These are phyloP conservation scores for Phasia obesa DNA, from an alignment of 2,888 invertebrate species.

Conservation along the genomic window DNA sequence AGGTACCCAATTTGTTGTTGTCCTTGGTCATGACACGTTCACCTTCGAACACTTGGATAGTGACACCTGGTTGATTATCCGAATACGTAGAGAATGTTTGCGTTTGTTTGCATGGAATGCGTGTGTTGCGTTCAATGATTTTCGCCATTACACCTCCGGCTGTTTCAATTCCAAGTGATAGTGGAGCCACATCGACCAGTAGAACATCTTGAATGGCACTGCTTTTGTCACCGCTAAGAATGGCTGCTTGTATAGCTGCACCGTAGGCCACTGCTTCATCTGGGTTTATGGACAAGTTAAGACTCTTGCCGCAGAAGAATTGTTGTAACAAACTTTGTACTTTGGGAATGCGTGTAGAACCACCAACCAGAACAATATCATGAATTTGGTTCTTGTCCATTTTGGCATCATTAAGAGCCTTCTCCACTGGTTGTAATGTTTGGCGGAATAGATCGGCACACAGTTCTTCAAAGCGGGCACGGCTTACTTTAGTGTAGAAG, in stretches of 20 bases:
- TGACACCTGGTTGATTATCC: slow-evolving; percentile 90
- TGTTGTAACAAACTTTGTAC: slow-evolving; percentile 89
- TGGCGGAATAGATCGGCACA: slow-evolving; percentile 88
- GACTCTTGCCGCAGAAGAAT: slow-evolving; percentile 88
- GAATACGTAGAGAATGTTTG: slow-evolving; percentile 91
- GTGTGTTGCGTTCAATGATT: slow-evolving; percentile 87
- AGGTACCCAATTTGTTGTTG: slow-evolving; percentile 96
- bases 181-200: slow-evolving; percentile 86
- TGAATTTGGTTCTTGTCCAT: slow-evolving; percentile 89
- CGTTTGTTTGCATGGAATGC: slow-evolving; percentile 88
- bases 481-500: slow-evolving; percentile 88
- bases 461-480: slow-evolving; percentile 90
- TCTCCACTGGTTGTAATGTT: slow-evolving; percentile 90
- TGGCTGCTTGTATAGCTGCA: slow-evolving; percentile 89
- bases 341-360: slow-evolving; percentile 91
- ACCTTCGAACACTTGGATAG: slow-evolving; percentile 90
- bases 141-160: slow-evolving; percentile 92
- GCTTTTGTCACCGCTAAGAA: slow-evolving; percentile 87
- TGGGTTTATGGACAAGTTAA: slow-evolving; percentile 90
- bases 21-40: slow-evolving; percentile 95
- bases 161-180: slow-evolving; percentile 90
- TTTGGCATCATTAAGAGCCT: slow-evolving; percentile 90
- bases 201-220: slow-evolving; percentile 89
- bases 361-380: slow-evolving; percentile 92
- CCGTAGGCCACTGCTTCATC: slow-evolving; percentile 92